Base-by-base conservation (phyloP, 2,888 invertebrate genomes). In the Limnephilus rhombicus region DNA sequence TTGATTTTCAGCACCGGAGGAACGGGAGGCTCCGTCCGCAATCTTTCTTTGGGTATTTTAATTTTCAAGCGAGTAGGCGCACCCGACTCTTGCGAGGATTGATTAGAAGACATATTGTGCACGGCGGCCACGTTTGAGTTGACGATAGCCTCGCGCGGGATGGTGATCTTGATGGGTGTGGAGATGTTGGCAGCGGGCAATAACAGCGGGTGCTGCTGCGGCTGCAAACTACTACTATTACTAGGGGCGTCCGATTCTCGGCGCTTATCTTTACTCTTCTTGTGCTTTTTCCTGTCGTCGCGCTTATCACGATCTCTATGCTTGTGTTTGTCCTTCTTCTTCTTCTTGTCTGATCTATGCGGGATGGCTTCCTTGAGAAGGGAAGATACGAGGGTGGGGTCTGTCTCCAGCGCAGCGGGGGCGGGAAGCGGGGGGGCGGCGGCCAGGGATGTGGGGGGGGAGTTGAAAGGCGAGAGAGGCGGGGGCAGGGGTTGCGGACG, bases 251-350 rank as follows among this genome's bases (percentile, higher is more conserved):
- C 53, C 93, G 94, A 34, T 94, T 94, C 91, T 95, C 95, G 89
- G 94, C 96, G 94, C 94, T 96, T 94, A 4, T 97, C 97, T 93
- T 96, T 97, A 90, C 97, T 97, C 94, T 97, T 97, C 94, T 98
- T 97, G 94, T 97, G 97, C 95, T 98, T 98, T 94, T 98, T 98
- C 41, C 97, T 96, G 93, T 98, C 97, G 94, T 97, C 97, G 93
- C 97, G 97, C 95, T 98, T 98, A 94, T 98, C 97, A 94, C 97
- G 97, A 94, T 98, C 97, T 95, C 98, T 98, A 94, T 98, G 97
- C 95, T 98, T 98, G 94, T 98, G 98, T 95, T 98, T 98, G 94
- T 98, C 98, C 94, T 98, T 98, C 94, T 98, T 97, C 94, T 97
- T 97, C 95, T 98, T 98, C 95, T 98, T 98, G 94, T 98, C 98